Evolutionary conservation across 2,113 vertebrate species (phyloP).

Genomic region (Tursiops truncatus): DNA sequence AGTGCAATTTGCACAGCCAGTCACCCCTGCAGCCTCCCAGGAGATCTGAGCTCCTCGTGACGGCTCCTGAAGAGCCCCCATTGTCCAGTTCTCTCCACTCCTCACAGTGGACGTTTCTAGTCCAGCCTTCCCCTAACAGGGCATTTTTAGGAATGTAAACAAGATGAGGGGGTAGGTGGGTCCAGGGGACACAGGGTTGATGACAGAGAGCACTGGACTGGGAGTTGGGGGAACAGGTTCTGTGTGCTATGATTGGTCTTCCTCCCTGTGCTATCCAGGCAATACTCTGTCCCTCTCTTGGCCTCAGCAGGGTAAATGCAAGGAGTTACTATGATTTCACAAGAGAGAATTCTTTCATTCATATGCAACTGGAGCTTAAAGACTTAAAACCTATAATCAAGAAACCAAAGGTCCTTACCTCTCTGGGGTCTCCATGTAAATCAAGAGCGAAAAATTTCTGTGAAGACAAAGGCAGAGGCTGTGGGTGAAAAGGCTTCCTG

Average conservation of each 20-base stretch:
- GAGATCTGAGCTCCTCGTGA: too few species aligned
- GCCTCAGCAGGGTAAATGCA: neutral
- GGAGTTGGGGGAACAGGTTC: neutral
- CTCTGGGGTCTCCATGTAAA: conserved; percentile 22
- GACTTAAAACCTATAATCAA: neutral
- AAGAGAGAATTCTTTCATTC: neutral
- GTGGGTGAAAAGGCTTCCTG: neutral
- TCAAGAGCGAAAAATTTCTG: neutral
- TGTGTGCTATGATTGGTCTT: neutral
- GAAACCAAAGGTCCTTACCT: conserved; percentile 59
- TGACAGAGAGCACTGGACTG: neutral
- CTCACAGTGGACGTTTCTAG: too few species aligned
- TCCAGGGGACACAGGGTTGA: neutral
- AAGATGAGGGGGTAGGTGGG: neutral
- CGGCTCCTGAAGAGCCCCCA: too few species aligned
- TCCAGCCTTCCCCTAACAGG: neutral
- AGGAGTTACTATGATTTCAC: neutral
- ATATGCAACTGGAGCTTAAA: neutral
- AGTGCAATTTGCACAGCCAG: too few species aligned
- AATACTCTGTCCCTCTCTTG: neutral
- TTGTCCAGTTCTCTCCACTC: too few species aligned
- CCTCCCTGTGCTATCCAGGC: neutral
- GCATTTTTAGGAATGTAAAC: neutral
- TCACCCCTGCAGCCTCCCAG: too few species aligned
- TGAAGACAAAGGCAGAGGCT: conserved; percentile 31